phyloP scores from a whole-genome alignment of 2,113 vertebrate genomes.

The Marmota monax region DNA sequence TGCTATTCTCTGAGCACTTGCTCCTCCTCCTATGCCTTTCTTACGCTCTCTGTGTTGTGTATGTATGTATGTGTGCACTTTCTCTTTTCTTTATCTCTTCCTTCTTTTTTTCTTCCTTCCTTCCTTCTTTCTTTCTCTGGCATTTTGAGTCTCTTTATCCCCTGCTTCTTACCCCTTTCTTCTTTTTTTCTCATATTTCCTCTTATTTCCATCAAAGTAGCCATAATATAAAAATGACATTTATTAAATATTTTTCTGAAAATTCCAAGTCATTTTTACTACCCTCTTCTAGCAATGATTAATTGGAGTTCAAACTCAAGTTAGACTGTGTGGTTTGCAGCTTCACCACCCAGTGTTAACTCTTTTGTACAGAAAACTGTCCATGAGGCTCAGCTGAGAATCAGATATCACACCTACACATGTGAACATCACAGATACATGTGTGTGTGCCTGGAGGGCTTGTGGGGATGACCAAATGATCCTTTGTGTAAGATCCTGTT shows the following conservation, averaged over 20 bases:
- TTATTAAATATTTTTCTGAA: conserved; percentile 41
- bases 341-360: not conserved
- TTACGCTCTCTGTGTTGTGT: not conserved
- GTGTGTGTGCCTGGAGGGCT: not conserved
- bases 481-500: not conserved
- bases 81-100: not conserved
- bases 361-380: too few relatives aligned
- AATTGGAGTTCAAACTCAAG: not conserved
- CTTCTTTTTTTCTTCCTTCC: not conserved
- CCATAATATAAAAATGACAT: not conserved
- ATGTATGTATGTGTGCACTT: not conserved
- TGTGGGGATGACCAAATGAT: not conserved
- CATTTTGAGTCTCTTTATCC: not conserved
- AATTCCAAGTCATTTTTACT: not conserved
- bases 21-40: not conserved
- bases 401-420: not conserved
- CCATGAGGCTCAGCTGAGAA: not conserved
- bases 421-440: too few relatives aligned
- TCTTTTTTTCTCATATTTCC: not conserved
- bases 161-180: not conserved
- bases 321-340: not conserved
- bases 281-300: not conserved
- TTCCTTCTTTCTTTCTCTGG: not conserved
- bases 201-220: not conserved
- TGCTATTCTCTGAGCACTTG: not conserved